Evolutionary conservation across 2,797 vertebrate genomes (phyloP).

Genomic region (Gallinago nigripennis): DNA sequence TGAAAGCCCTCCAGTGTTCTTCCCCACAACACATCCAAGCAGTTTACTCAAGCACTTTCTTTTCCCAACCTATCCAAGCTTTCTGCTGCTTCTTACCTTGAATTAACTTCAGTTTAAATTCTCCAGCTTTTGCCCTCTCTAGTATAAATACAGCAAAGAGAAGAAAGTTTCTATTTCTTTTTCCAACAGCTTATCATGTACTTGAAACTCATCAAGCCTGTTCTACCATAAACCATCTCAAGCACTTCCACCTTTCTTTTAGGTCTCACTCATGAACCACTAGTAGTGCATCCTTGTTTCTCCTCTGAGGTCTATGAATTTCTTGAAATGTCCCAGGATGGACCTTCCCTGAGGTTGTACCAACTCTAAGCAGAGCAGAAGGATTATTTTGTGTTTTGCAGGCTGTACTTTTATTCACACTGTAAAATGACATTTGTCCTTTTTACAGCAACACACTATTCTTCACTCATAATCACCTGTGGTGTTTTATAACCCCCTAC

Average conservation of each 20-base stretch:
- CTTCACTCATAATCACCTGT: neutral
- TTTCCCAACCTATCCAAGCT: neutral
- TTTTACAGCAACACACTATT: neutral
- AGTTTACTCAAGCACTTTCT: neutral
- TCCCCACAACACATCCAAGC: neutral
- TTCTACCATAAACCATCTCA: neutral
- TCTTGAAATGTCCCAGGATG: neutral
- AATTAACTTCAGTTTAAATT: neutral
- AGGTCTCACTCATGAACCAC: neutral
- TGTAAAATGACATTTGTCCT: neutral
- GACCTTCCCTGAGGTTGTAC: neutral
- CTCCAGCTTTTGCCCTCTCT: neutral
- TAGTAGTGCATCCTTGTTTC: neutral
- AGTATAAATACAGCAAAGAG: neutral
- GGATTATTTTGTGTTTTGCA: neutral
- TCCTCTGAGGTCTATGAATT: neutral
- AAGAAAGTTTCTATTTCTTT: neutral
- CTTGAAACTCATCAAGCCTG: neutral
- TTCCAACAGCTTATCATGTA: neutral
- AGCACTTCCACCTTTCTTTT: neutral
- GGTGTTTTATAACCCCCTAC: neutral
- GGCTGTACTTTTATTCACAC: neutral
- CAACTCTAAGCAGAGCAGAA: neutral
- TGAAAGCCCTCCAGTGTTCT: neutral
- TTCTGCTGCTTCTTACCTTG: neutral